These are phyloP conservation scores for Ameiurus melas DNA, from an alignment of 2,113 vertebrate genomes.

Conservation along the genomic window DNA sequence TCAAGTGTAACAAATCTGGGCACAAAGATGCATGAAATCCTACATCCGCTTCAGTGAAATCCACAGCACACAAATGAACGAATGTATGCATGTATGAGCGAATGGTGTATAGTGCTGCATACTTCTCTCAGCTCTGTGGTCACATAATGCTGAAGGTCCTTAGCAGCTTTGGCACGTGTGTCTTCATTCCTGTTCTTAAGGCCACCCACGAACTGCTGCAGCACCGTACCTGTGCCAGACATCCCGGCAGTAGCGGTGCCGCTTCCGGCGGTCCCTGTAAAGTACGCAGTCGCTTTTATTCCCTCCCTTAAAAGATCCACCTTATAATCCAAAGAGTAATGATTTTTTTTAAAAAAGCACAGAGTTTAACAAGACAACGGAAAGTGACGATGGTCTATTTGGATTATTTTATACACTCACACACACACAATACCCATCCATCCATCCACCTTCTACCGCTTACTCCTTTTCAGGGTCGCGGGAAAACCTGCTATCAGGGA, in stretches of 20 bases:
- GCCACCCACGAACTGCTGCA: slow-evolving; percentile 94
- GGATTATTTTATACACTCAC: too few species aligned
- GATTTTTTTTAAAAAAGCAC: neutral
- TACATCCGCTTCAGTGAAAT: neutral
- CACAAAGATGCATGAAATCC: neutral
- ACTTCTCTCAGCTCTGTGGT: slow-evolving; percentile 97
- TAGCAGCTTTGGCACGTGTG: slow-evolving; percentile 91
- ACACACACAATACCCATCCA: too few species aligned
- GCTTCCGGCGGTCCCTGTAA: slow-evolving; percentile 33
- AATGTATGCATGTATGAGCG: too few species aligned
- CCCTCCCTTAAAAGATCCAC: neutral
- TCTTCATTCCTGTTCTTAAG: slow-evolving; percentile 95
- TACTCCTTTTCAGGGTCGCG: too few species aligned
- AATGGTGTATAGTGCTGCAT: neutral
- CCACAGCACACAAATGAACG: neutral
- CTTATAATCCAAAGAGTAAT: neutral
- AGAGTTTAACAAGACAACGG: neutral
- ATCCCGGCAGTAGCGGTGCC: slow-evolving; percentile 64
- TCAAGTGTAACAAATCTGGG: neutral
- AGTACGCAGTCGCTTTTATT: neutral
- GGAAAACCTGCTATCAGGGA: too few species aligned
- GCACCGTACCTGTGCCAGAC: slow-evolving; percentile 89
- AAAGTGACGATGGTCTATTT: neutral
- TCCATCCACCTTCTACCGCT: too few species aligned
- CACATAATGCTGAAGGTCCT: slow-evolving; percentile 97